phyloP scores from a whole-genome alignment of 35 echinoderm and acorn worm genomes.

The Lytechinus variegatus region DNA sequence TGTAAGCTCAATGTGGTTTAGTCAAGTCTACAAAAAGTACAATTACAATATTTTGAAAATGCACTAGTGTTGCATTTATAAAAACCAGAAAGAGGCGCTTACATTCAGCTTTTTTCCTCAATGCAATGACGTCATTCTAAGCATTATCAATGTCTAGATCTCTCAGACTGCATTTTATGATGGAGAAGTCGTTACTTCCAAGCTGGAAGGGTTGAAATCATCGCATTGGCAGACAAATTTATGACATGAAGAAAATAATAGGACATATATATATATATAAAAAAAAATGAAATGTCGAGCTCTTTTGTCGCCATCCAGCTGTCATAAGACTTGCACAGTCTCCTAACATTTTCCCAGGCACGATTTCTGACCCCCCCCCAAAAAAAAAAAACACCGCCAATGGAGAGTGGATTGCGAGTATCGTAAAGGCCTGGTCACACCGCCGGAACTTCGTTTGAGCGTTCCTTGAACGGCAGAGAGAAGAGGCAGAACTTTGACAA shows the following conservation, averaged over 20 bases:
- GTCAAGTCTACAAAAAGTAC: background rate
- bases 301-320: background rate
- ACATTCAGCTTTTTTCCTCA: background rate
- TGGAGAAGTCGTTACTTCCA: background rate
- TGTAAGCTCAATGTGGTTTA: background rate
- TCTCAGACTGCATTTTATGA: background rate
- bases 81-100: background rate
- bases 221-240: background rate
- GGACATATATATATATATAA: no score
- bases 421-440: no score
- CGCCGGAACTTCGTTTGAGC: no score
- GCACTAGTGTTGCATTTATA: background rate
- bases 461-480: conserved; percentile 36
- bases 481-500: conserved; percentile 3
- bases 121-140: background rate
- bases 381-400: no score
- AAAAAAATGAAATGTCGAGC: background rate
- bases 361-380: background rate
- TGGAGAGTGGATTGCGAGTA: no score
- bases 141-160: no score
- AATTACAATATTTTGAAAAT: conserved; percentile 4
- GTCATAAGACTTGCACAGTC: background rate
- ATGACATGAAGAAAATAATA: background rate
- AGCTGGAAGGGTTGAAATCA: background rate
- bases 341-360: background rate